Conservation (phyloP, 92 coral and sea anemone species). For the Paragorgia papillata region DNA sequence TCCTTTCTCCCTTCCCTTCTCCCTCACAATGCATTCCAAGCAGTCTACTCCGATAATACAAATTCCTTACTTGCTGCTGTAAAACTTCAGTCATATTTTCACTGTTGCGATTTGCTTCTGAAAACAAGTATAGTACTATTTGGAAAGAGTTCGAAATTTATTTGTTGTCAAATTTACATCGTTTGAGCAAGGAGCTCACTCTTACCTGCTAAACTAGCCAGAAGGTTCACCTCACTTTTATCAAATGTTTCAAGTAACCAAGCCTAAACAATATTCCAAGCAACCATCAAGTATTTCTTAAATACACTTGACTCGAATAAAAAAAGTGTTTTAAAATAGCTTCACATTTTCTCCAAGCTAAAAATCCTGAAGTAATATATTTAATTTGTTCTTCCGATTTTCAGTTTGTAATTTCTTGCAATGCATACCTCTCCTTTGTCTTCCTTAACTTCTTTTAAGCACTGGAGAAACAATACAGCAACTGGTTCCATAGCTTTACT, state of each 20-base stretch:
- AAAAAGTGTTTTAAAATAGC: too few relatives aligned
- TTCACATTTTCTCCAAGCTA: too few relatives aligned
- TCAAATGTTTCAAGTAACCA: constrained; percentile 74
- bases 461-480: constrained; percentile 66
- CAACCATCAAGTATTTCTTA: background rate
- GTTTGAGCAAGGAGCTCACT: background rate
- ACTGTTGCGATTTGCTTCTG: constrained; percentile 67
- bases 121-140: constrained; percentile 2
- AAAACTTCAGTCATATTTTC: constrained; percentile 78
- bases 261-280: constrained; percentile 61
- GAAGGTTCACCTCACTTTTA: constrained; percentile 73
- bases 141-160: background rate
- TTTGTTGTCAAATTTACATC: background rate
- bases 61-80: constrained; percentile 68
- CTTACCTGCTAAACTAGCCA: constrained; percentile 76
- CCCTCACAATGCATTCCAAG: too few relatives aligned
- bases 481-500: constrained; percentile 69
- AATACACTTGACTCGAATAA: background rate
- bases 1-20: too few relatives aligned
- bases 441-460: constrained; percentile 79
- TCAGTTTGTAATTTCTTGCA: background rate
- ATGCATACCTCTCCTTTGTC: constrained; percentile 81
- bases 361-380: too few relatives aligned
- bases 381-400: background rate
- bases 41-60: too few relatives aligned